phyloP scores from a whole-genome alignment of 2,888 invertebrate species.

The Azorinus chamasolen region DNA sequence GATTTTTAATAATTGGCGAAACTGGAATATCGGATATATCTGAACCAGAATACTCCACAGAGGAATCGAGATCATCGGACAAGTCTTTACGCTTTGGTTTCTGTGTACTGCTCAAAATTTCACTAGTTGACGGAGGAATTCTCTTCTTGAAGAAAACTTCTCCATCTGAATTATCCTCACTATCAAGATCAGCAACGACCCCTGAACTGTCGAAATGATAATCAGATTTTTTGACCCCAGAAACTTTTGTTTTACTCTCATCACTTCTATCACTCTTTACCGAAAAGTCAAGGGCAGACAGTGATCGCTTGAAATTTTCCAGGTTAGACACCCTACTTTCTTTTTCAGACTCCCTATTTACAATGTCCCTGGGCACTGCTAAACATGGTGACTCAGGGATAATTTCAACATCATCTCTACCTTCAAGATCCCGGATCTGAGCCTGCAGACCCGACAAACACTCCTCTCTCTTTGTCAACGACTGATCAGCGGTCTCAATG shows the following conservation, averaged over 20 bases:
- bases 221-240: slow-evolving; percentile 2
- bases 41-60: too few relatives aligned
- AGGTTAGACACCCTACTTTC: slow-evolving; percentile 5
- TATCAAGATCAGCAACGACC: slow-evolving; percentile 56
- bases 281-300: slow-evolving; percentile 51
- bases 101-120: too few relatives aligned
- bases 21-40: not conserved
- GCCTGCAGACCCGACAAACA: slow-evolving; percentile 63
- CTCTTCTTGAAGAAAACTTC: slow-evolving; percentile 31
- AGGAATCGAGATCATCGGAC: not conserved
- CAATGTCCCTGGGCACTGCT: not conserved
- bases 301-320: slow-evolving; percentile 44
- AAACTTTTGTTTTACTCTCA: slow-evolving; percentile 2
- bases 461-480: slow-evolving; percentile 69
- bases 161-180: slow-evolving; percentile 45
- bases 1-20: not conserved
- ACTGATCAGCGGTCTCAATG: slow-evolving; percentile 76
- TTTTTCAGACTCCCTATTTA: too few relatives aligned
- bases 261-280: not conserved
- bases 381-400: slow-evolving; percentile 50
- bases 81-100: not conserved
- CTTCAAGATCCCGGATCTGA: slow-evolving; percentile 70
- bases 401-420: slow-evolving; percentile 56
- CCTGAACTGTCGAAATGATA: slow-evolving; percentile 55
- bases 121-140: not conserved